Evolutionary conservation across 2,113 vertebrate genomes (phyloP).

Genomic region (Callipepla squamata): DNA sequence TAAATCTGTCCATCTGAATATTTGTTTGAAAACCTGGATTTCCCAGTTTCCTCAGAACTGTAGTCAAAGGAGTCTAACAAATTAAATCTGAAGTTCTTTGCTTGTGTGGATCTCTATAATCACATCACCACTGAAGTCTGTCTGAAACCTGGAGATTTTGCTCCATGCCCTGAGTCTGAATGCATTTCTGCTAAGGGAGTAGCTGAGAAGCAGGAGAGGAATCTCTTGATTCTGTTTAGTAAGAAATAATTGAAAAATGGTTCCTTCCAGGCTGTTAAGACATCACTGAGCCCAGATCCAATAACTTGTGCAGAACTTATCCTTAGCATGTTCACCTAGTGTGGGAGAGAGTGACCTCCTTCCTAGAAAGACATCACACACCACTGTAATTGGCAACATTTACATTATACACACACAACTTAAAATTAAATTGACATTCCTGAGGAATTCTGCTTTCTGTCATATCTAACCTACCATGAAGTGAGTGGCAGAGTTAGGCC

Average conservation of each 20-base stretch:
- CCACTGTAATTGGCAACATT: conserved; percentile 15
- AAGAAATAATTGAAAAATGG: neutral
- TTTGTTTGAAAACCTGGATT: neutral
- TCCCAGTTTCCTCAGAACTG: neutral
- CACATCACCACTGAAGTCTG: neutral
- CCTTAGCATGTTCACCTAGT: conserved; percentile 8
- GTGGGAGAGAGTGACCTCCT: conserved; percentile 23
- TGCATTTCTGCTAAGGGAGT: neutral
- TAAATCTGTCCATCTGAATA: neutral
- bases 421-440: conserved; percentile 45
- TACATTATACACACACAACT: neutral
- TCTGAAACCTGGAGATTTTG: neutral
- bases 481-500: neutral
- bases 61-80: neutral
- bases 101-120: accelerated
- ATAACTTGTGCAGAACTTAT: conserved; percentile 25
- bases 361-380: conserved; percentile 24
- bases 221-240: neutral
- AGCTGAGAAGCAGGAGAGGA: neutral
- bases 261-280: neutral
- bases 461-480: conserved; percentile 25
- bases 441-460: conserved; percentile 41
- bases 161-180: neutral
- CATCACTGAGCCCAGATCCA: neutral
- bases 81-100: neutral